Conservation (phyloP, 2,797 vertebrate species). For the Takifugu rubripes region DNA sequence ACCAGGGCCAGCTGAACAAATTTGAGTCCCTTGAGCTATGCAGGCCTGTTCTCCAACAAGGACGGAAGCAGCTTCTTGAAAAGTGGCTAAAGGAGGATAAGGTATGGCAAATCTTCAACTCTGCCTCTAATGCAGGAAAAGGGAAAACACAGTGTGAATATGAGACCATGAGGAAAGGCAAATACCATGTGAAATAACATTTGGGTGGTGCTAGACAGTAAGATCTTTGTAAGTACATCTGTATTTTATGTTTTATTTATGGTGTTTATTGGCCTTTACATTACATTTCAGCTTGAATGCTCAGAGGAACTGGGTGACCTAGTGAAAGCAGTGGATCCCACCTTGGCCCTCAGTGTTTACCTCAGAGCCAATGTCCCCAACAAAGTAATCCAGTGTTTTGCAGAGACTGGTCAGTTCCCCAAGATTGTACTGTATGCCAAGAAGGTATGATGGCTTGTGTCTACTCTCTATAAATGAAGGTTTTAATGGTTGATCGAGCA, state of each 20-base stretch:
- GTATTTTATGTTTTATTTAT: neutral
- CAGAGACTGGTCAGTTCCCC: conserved; percentile 98
- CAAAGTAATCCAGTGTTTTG: conserved; percentile 99
- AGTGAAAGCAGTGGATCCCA: conserved; percentile 97
- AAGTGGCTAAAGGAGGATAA: conserved; percentile 99
- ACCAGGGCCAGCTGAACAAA: conserved; percentile 98
- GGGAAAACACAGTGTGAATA: too few species aligned
- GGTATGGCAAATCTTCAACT: conserved; percentile 65
- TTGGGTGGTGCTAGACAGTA: neutral
- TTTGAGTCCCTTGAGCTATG: conserved; percentile 98
- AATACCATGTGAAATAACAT: too few species aligned
- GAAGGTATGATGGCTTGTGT: conserved; percentile 80
- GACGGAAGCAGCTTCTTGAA: conserved; percentile 96
- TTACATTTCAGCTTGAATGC: conserved; percentile 86
- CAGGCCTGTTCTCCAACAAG: conserved; percentile 96
- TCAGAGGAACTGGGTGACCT: conserved; percentile 97
- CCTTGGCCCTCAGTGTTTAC: conserved; percentile 95
- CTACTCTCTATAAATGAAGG: too few species aligned
- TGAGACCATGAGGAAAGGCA: too few species aligned
- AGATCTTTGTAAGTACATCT: neutral
- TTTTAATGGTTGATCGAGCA: neutral
- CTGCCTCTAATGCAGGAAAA: neutral
- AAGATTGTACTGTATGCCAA: conserved; percentile 99
- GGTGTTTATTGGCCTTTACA: too few species aligned
- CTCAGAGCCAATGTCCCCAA: conserved; percentile 95